phyloP scores from a whole-genome alignment of 1,140 invertebrate species.

The Physella acuta region DNA sequence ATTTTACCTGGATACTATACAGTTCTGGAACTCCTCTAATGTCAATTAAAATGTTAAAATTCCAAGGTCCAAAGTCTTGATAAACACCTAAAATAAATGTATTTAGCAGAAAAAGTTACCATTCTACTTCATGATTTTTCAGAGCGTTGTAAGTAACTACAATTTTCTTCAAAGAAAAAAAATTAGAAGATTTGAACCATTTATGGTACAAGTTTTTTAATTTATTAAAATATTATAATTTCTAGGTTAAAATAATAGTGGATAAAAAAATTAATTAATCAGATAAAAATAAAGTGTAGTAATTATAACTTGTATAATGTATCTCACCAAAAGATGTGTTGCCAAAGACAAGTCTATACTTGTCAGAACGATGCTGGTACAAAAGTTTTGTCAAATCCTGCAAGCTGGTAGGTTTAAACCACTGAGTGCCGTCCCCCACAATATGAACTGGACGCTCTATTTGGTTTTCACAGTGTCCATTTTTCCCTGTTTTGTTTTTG shows the following conservation, averaged over 20 bases:
- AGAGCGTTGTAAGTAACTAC: too few species aligned
- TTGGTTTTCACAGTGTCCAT: slow-evolving; percentile 1
- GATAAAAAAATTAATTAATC: too few species aligned
- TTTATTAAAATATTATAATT: too few species aligned
- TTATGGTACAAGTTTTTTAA: too few species aligned
- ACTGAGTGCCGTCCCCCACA: slow-evolving; percentile 33
- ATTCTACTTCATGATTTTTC: too few species aligned
- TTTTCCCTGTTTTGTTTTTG: neutral
- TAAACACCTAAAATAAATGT: slow-evolving; percentile 63
- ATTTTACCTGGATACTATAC: slow-evolving; percentile 36
- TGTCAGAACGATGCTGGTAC: slow-evolving; percentile 30
- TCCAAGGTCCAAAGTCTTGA: slow-evolving; percentile 56
- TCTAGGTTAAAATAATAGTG: too few species aligned
- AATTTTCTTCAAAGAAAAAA: too few species aligned
- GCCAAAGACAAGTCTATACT: slow-evolving; percentile 43
- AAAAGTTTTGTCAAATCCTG: slow-evolving; percentile 37
- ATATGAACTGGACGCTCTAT: slow-evolving; percentile 31
- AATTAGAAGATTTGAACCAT: too few species aligned
- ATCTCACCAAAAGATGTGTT: slow-evolving; percentile 43
- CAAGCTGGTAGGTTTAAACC: slow-evolving; percentile 39
- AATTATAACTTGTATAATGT: too few species aligned
- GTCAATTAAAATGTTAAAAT: slow-evolving; percentile 70
- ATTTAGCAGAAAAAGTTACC: too few species aligned
- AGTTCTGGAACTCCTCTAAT: slow-evolving; percentile 70
- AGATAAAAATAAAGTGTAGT: too few species aligned